Evolutionary conservation across 2,888 invertebrate species (phyloP).

Genomic region (Xestia c-nigrum): DNA sequence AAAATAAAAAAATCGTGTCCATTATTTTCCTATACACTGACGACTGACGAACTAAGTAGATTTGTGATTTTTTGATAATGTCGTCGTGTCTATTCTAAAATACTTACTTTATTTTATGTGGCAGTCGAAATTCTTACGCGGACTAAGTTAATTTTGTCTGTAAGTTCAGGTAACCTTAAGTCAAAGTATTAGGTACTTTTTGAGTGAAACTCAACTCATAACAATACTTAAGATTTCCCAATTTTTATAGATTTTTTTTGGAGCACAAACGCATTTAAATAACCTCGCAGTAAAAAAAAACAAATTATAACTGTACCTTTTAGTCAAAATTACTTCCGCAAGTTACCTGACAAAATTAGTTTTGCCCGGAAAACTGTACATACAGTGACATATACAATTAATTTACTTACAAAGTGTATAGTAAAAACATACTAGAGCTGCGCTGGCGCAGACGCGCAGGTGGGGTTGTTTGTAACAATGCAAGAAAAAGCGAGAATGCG

Average conservation of each 20-base stretch:
- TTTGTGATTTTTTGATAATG: too few relatives aligned
- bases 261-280: not conserved
- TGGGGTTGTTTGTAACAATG: slow-evolving; percentile 64
- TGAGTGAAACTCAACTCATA: not conserved
- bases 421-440: slow-evolving; percentile 47
- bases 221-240: not conserved
- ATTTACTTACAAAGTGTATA: slow-evolving; percentile 16
- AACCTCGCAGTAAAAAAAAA: not conserved
- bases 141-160: too few relatives aligned
- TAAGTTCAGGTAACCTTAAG: not conserved
- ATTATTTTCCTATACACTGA: too few relatives aligned
- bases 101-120: not conserved
- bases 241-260: not conserved
- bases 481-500: slow-evolving; percentile 65
- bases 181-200: not conserved
- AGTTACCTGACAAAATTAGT: not conserved
- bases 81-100: not conserved
- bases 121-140: too few relatives aligned
- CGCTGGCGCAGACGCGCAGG: slow-evolving; percentile 61
- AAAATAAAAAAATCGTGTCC: too few relatives aligned
- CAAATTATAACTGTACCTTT: not conserved
- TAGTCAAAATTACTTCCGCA: not conserved
- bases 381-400: slow-evolving; percentile 15
- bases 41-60: too few relatives aligned
- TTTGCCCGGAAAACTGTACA: not conserved